Percentiles rank a stretch among this genome's conserved stretches.
phyloP scores from a whole-genome alignment of 2,797 vertebrate genomes.

The Chloroceryle amazona region DNA sequence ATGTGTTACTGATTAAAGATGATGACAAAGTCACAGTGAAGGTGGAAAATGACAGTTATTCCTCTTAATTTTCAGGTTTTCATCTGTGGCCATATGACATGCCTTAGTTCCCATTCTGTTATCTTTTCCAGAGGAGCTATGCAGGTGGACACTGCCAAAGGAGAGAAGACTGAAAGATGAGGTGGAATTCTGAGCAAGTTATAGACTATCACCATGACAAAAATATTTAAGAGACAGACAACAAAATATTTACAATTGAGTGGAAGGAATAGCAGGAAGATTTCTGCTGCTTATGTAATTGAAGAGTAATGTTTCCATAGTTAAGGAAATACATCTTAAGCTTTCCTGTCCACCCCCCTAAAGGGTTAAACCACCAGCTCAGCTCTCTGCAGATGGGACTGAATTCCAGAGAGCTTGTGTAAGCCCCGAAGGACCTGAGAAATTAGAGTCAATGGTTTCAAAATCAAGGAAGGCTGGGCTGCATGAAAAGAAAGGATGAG shows the following conservation, averaged over 20 bases:
- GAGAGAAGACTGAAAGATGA: not conserved
- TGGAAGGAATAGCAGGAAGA: not conserved
- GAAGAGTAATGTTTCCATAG: not conserved
- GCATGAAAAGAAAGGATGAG: not conserved
- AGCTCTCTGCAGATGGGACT: not conserved
- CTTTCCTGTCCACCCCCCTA: not conserved
- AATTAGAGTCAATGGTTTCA: not conserved
- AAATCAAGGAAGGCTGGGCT: not conserved
- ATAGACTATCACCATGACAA: not conserved
- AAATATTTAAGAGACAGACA: not conserved
- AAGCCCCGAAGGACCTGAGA: not conserved
- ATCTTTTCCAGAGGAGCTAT: not conserved
- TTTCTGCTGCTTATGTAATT: not conserved
- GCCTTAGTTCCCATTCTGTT: not conserved
- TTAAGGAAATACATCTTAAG: not conserved
- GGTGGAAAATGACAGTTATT: constrained; percentile 12
- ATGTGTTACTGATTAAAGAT: constrained; percentile 17
- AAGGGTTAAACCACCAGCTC: constrained; percentile 18
- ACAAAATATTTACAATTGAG: not conserved
- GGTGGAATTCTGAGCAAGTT: not conserved
- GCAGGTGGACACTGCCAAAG: not conserved
- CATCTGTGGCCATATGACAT: not conserved
- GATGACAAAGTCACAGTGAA: constrained; percentile 1
- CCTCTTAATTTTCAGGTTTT: constrained; percentile 19
- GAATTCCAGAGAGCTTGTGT: constrained; percentile 44